Conservation (phyloP, 2,888 invertebrate genomes). For the Camponotus fellah region DNA sequence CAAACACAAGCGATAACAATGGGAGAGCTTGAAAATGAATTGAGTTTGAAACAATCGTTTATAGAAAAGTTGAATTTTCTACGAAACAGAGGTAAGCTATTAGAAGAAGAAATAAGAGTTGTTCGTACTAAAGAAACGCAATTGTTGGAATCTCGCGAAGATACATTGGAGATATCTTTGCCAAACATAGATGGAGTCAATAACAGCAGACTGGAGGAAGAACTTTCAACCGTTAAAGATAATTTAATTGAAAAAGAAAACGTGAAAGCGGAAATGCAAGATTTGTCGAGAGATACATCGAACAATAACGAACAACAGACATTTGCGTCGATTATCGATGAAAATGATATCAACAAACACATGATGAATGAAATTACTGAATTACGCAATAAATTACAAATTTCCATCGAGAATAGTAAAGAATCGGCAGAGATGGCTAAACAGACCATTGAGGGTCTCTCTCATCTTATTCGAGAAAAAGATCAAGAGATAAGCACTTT, state of each 20-base stretch:
- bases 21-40: conserved; percentile 39
- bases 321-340: conserved; percentile 37
- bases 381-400: conserved; percentile 71
- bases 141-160: conserved; percentile 47
- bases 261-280: conserved; percentile 80
- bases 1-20: conserved; percentile 41
- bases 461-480: conserved; percentile 83
- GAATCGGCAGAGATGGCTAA: conserved; percentile 80
- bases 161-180: conserved; percentile 30
- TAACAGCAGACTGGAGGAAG: background rate
- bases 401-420: conserved; percentile 79
- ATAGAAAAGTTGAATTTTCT: conserved; percentile 48
- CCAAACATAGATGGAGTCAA: conserved; percentile 53
- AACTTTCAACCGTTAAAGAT: conserved; percentile 19
- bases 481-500: conserved; percentile 84
- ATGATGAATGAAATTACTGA: conserved; percentile 76
- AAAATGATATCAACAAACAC: conserved; percentile 77
- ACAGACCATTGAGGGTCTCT: conserved; percentile 83
- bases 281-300: conserved; percentile 55
- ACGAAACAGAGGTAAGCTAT: conserved; percentile 31
- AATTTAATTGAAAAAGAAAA: background rate
- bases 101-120: conserved; percentile 55
- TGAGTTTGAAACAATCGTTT: conserved; percentile 9
- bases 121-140: conserved; percentile 59
- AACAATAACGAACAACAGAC: conserved; percentile 45